Conservation (phyloP, 2,888 invertebrate genomes). For the Salticus scenicus region DNA sequence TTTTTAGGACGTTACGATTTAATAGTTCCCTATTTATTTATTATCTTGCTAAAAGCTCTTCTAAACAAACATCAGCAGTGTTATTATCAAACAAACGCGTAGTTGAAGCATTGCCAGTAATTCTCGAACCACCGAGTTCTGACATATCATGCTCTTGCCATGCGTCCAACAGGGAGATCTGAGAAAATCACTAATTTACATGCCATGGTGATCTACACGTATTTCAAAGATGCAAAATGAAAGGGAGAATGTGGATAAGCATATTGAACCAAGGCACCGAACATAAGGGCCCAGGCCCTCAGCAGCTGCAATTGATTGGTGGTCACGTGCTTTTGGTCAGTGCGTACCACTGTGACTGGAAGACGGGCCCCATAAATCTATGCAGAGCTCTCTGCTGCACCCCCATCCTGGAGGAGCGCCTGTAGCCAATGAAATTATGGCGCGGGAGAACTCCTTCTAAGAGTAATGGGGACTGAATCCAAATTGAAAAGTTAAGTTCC, state of each 20-base stretch:
- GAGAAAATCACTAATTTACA: background rate
- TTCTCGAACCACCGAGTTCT: no score
- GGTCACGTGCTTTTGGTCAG: slow-evolving; percentile 63
- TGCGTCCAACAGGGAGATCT: background rate
- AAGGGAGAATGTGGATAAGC: slow-evolving; percentile 13
- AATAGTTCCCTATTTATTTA: no score
- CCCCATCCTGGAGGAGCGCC: slow-evolving; percentile 43
- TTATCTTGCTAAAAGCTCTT: no score
- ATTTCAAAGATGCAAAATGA: background rate
- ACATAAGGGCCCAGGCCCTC: background rate
- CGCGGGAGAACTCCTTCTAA: slow-evolving; percentile 27
- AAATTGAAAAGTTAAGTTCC: slow-evolving; percentile 7
- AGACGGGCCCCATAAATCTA: slow-evolving; percentile 68
- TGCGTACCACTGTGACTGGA: slow-evolving; percentile 62
- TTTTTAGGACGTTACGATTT: no score
- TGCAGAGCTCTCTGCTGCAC: slow-evolving; percentile 20
- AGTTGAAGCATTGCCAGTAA: no score
- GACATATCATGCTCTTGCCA: no score
- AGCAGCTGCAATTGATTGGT: slow-evolving; percentile 69
- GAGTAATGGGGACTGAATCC: slow-evolving; percentile 23
- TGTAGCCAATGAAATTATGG: slow-evolving; percentile 68
- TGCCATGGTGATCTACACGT: background rate
- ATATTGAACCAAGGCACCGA: slow-evolving; percentile 36
- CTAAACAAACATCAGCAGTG: no score
- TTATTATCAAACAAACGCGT: no score